Evolutionary conservation across 2,797 vertebrate genomes (phyloP).

Genomic region (Myotis planiceps): DNA sequence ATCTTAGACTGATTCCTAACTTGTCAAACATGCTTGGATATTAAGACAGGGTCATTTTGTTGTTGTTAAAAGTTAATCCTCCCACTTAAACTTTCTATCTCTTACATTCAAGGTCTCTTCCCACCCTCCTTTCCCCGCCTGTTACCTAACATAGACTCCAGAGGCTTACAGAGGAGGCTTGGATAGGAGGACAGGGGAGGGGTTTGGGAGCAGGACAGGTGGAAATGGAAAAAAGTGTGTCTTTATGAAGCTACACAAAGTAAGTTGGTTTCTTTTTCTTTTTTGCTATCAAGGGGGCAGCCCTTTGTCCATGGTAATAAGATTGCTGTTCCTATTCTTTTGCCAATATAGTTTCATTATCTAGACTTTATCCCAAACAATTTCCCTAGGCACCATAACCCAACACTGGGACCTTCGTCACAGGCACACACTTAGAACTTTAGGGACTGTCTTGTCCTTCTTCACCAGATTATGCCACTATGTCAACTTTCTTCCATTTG

Average conservation of each 20-base stretch:
- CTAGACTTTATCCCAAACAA: neutral
- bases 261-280: neutral
- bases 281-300: neutral
- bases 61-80: neutral
- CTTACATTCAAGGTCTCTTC: neutral
- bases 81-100: neutral
- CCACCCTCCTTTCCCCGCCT: accelerated
- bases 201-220: neutral
- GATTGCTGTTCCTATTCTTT: neutral
- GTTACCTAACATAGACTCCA: neutral
- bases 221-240: neutral
- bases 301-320: neutral
- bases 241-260: neutral
- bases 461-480: neutral
- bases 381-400: neutral
- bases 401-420: neutral
- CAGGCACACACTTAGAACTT: neutral
- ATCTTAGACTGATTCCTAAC: neutral
- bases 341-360: neutral
- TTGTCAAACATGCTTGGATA: neutral
- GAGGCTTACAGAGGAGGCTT: neutral
- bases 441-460: neutral
- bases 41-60: neutral
- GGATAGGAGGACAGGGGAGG: neutral
- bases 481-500: neutral